Conservation (phyloP, 92 coral and sea anemone genomes). For the Porites cylindrica region DNA sequence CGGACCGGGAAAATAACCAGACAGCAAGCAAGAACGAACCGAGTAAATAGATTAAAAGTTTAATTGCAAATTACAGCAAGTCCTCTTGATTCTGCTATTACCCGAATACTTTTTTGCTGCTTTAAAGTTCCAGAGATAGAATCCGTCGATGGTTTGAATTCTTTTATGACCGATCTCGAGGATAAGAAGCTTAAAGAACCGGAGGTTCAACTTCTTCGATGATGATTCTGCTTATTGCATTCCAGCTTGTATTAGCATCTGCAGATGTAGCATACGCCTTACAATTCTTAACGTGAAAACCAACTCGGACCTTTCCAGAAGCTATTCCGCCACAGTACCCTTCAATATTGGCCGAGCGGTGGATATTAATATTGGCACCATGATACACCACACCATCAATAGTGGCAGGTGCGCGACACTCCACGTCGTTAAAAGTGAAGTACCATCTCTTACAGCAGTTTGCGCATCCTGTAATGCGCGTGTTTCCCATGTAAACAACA, state of each 20-base stretch:
- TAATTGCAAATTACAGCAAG: too few relatives aligned
- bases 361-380: neutral
- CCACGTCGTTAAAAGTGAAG: constrained; percentile 7
- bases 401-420: constrained; percentile 3
- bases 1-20: too few relatives aligned
- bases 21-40: too few relatives aligned
- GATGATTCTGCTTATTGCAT: constrained; percentile 8
- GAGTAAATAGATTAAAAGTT: too few relatives aligned
- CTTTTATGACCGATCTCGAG: neutral
- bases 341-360: constrained; percentile 9
- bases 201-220: constrained; percentile 7
- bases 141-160: neutral
- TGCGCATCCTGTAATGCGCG: neutral
- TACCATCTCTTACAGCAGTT: constrained; percentile 13
- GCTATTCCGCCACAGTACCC: neutral
- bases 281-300: neutral
- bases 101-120: too few relatives aligned
- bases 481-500: constrained; percentile 9
- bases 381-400: neutral
- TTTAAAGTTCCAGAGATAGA: too few relatives aligned
- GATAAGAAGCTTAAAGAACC: neutral
- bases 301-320: neutral
- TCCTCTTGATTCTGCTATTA: too few relatives aligned
- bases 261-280: neutral
- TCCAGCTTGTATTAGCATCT: constrained; percentile 9